Evolutionary conservation across 2,888 invertebrate genomes (phyloP).

Genomic region (Arctia plantaginis): DNA sequence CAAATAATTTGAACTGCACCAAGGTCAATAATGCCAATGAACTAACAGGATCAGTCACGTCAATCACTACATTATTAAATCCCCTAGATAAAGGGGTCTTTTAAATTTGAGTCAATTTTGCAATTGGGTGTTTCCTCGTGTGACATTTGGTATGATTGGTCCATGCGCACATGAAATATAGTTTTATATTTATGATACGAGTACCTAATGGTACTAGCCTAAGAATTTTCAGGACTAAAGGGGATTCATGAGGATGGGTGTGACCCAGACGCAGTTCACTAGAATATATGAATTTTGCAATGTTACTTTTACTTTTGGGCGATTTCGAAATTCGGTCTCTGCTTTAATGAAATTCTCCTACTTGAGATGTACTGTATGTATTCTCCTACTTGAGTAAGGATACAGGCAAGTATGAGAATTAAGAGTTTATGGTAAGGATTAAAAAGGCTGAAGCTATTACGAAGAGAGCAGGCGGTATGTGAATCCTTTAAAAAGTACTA

Average conservation of each 20-base stretch:
- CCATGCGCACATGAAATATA: neutral
- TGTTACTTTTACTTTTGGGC: neutral
- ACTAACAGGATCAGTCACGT: slow-evolving; percentile 1
- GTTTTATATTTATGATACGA: neutral
- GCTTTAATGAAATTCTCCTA: no score
- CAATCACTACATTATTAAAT: slow-evolving; percentile 46
- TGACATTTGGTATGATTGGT: slow-evolving; percentile 15
- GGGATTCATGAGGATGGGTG: no score
- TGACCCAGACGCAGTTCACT: neutral
- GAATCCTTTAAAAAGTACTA: no score
- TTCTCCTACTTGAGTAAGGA: no score
- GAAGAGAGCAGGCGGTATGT: no score
- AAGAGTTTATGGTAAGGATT: no score
- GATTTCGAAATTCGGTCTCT: neutral
- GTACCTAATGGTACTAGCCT: no score
- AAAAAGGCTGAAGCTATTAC: no score
- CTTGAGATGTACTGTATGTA: no score
- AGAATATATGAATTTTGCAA: neutral
- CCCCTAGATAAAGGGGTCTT: slow-evolving; percentile 43
- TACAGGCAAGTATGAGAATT: no score
- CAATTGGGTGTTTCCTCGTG: slow-evolving; percentile 50
- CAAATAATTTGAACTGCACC: neutral
- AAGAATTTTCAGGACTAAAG: no score
- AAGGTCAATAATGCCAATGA: slow-evolving; percentile 5
- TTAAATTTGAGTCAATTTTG: slow-evolving; percentile 56